These are phyloP conservation scores for Synanthedon formicaeformis DNA, from an alignment of 2,888 invertebrate genomes.

Conservation along the genomic window DNA sequence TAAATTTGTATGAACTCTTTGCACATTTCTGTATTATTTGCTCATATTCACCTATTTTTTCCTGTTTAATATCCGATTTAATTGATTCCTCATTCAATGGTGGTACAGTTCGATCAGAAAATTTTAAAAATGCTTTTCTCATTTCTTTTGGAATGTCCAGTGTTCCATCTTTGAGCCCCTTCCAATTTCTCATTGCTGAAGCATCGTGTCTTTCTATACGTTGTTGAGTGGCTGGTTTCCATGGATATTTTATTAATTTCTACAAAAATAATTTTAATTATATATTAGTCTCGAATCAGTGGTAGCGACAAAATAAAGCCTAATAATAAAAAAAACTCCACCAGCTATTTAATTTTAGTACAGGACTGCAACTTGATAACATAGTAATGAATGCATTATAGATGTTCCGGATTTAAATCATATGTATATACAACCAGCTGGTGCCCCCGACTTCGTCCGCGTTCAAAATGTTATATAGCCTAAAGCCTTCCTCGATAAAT, in stretches of 20 bases:
- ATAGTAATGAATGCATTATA: too few species aligned
- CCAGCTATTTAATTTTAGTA: too few species aligned
- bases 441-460: too few species aligned
- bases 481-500: too few species aligned
- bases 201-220: conserved; percentile 75
- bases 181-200: conserved; percentile 78
- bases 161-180: conserved; percentile 68
- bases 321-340: too few species aligned
- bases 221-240: conserved; percentile 70
- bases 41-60: conserved; percentile 55
- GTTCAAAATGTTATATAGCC: too few species aligned
- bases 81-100: conserved; percentile 43
- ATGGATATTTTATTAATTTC: conserved; percentile 76
- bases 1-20: conserved; percentile 16
- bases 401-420: too few species aligned
- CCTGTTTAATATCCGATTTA: conserved; percentile 36
- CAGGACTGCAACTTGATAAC: too few species aligned
- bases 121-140: conserved; percentile 74
- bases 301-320: too few species aligned
- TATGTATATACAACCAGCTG: too few species aligned
- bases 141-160: conserved; percentile 59
- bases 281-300: too few species aligned
- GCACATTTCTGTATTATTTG: conserved; percentile 58
- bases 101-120: conserved; percentile 70
- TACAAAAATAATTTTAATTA: conserved; percentile 22